Conservation (phyloP, 1,140 invertebrate species). For the Vanessa tameamea region DNA sequence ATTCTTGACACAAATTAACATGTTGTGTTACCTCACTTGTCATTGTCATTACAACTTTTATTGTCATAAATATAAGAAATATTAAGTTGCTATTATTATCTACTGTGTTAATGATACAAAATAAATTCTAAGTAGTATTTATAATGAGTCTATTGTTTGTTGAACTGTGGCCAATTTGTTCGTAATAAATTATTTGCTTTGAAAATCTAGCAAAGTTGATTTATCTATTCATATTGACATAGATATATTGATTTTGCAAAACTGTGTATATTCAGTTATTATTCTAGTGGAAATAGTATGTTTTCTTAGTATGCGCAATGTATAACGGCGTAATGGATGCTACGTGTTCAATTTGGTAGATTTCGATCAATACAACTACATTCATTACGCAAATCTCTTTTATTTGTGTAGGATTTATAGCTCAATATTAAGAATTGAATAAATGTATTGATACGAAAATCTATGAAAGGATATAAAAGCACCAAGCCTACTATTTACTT, state of each 20-base stretch:
- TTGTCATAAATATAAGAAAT: constrained; percentile 2
- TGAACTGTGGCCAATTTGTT: constrained; percentile 22
- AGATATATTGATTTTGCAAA: constrained; percentile 15
- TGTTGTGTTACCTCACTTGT: constrained; percentile 73
- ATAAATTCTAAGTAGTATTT: constrained; percentile 26
- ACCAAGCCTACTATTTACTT: constrained; percentile 47
- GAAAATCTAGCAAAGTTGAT: neutral
- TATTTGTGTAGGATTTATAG: neutral
- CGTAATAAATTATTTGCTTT: constrained; percentile 19
- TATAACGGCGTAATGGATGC: neutral
- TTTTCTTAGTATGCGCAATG: neutral
- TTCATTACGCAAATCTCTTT: neutral
- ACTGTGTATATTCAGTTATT: neutral
- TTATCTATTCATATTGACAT: constrained; percentile 27
- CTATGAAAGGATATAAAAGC: neutral
- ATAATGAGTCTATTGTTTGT: constrained; percentile 15
- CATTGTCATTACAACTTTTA: constrained; percentile 60
- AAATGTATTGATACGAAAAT: neutral
- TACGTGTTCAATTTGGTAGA: neutral
- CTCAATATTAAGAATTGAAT: neutral
- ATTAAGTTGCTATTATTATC: constrained; percentile 29
- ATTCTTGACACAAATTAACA: constrained; percentile 74
- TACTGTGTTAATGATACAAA: constrained; percentile 32
- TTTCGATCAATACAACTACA: neutral
- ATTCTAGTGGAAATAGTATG: neutral